A percentile compares a stretch with the other conserved stretches of the same genome.
phyloP scores from a whole-genome alignment of 2,113 vertebrate genomes.

The Erinaceus europaeus region DNA sequence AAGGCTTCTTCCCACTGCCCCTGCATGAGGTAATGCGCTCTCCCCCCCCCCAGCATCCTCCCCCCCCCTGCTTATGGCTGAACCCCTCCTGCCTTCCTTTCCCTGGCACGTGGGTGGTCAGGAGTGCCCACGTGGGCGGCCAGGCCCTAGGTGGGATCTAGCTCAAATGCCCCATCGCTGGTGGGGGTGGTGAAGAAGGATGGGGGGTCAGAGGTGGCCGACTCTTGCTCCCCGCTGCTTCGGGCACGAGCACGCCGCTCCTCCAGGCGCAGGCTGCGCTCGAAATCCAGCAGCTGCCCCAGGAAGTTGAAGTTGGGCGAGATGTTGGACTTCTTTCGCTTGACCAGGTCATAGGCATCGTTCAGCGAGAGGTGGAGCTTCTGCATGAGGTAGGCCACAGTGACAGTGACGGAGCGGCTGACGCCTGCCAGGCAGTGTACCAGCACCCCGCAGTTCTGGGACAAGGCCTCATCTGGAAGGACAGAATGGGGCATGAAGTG shows the following conservation, averaged over 20 bases:
- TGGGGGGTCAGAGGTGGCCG: conserved; percentile 79
- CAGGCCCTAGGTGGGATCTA: conserved; percentile 83
- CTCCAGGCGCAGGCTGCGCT: conserved; percentile 86
- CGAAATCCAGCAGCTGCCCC: conserved; percentile 92
- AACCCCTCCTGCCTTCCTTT: background rate
- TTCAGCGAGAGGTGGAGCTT: conserved; percentile 89
- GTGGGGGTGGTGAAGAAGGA: conserved; percentile 88
- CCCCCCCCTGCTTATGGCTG: background rate
- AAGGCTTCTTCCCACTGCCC: background rate
- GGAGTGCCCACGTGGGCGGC: background rate
- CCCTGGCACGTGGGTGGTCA: background rate
- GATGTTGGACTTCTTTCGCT: conserved; percentile 91
- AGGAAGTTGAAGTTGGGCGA: conserved; percentile 95
- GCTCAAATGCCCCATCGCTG: conserved; percentile 87
- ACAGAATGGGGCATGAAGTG: background rate
- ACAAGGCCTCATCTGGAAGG: conserved; percentile 87
- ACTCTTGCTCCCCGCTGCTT: conserved; percentile 68
- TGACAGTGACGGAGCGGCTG: conserved; percentile 91
- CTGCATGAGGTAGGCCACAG: conserved; percentile 94
- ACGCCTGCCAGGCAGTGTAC: conserved; percentile 92
- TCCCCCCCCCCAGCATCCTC: background rate
- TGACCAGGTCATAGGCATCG: conserved; percentile 92
- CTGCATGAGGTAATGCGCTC: conserved; percentile 53
- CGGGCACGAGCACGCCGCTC: conserved; percentile 45
- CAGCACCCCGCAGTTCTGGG: conserved; percentile 88